Base-by-base conservation (phyloP, 2,113 vertebrate genomes). In the Corapipo altera region DNA sequence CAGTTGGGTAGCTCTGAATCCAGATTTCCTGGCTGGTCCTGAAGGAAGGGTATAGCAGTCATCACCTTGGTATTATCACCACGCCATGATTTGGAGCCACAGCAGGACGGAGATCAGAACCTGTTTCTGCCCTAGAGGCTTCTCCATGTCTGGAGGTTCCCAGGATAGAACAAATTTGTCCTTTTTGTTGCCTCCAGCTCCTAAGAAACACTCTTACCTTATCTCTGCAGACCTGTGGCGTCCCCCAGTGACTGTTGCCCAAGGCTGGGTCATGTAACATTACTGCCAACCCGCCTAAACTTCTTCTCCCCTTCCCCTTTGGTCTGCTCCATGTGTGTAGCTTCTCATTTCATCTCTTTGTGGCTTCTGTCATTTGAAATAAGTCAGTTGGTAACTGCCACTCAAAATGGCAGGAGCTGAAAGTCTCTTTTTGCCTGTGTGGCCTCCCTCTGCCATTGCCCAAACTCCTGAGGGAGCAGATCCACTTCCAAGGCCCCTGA, bases 311-410 rank as follows among this genome's bases (percentile, higher is more conserved):
- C 12, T 52, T 72, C 19, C 12, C 35, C 61, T 33, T 9, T n/a
- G 13, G 6, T 62, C 57, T 73, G 41, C 16, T 85, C n/a, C 11
- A 1, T 2, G 7, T n/a, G 8, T 0, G 0, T 6, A 62, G n/a
- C 35, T 73, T 30, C 55, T 49, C 6, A 8, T 44, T 61, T n/a
- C 19, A 19, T 10, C 55, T 48, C 61, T 46, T 69, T 67, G 70
- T 74, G 71, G 73, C 61, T 58, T 19, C 67, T 62, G 32, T 22
- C 26, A 4, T 2, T 6, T 28, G 26, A 9, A 58, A 52, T 15
- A 23, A 64, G n/a, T 69, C 39, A 21, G 1, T 24, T 6, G 1
- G 43, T 21, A 13, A 4, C 67, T 65, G 51, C 5, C 52, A 35
- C 28, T 67, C 43, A 26, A 5, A 16, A 15, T 2, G n/a, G 87